Evolutionary conservation across 1,140 invertebrate genomes (phyloP).

Genomic region (Prorops nasuta): DNA sequence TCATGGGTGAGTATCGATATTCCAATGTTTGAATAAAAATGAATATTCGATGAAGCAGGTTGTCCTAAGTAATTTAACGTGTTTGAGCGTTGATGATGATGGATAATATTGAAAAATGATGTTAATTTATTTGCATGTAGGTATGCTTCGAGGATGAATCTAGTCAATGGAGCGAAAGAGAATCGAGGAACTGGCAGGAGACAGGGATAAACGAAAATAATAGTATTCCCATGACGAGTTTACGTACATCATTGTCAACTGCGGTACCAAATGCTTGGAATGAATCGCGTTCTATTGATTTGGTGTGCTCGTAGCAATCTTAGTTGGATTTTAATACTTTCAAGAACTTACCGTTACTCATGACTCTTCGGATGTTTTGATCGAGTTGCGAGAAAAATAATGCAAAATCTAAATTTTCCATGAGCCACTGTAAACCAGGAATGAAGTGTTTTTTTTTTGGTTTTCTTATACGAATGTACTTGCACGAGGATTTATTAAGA

Average conservation of each 20-base stretch:
- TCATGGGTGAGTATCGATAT: conserved; percentile 39
- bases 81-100: too few species aligned
- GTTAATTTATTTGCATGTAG: conserved; percentile 22
- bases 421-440: too few species aligned
- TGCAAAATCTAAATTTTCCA: too few species aligned
- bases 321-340: conserved; percentile 43
- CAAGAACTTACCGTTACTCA: conserved; percentile 47
- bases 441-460: too few species aligned
- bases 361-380: conserved; percentile 45
- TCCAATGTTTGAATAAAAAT: background rate
- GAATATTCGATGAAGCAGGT: background rate
- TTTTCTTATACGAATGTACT: too few species aligned
- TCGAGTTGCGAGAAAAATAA: conserved; percentile 29
- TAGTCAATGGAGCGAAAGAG: too few species aligned
- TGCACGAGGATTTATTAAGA: too few species aligned
- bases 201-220: conserved; percentile 17
- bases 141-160: conserved; percentile 46
- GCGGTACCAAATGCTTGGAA: conserved; percentile 43
- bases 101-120: background rate
- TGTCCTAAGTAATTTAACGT: too few species aligned
- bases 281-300: conserved; percentile 37
- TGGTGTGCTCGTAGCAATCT: conserved; percentile 46
- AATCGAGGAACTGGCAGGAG: conserved; percentile 26
- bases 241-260: conserved; percentile 30
- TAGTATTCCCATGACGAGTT: conserved; percentile 40